Evolutionary conservation across 2,888 invertebrate genomes (phyloP).

Genomic region (Acleris cristana): DNA sequence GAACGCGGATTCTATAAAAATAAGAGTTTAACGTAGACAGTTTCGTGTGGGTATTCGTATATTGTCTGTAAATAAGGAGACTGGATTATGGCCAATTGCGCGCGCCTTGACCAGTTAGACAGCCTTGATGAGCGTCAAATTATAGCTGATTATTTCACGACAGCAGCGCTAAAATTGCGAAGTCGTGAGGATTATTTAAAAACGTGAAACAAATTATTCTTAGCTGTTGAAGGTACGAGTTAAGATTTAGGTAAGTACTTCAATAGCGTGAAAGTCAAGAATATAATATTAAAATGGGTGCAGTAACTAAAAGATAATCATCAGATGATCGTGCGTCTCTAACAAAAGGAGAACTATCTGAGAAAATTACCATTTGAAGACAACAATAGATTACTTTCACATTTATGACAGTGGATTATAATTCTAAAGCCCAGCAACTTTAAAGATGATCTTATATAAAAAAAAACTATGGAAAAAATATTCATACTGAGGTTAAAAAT

Average conservation of each 20-base stretch:
- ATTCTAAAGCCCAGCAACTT: not conserved
- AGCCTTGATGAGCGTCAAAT: conserved; percentile 67
- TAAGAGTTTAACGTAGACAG: conserved; percentile 3
- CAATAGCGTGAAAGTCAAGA: not conserved
- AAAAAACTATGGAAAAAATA: too few species aligned
- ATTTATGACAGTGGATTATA: conserved; percentile 7
- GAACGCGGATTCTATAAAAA: conserved; percentile 15
- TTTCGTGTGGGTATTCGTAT: conserved; percentile 4
- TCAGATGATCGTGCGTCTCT: conserved; percentile 17
- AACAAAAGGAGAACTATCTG: conserved; percentile 28
- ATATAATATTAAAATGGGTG: not conserved
- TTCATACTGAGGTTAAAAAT: not conserved
- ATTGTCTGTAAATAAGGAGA: conserved; percentile 41
- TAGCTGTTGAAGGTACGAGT: conserved; percentile 2
- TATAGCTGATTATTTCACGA: conserved; percentile 61
- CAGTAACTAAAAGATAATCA: not conserved
- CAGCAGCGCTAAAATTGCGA: conserved; percentile 30
- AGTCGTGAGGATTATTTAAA: conserved; percentile 21
- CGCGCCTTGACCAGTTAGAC: conserved; percentile 69
- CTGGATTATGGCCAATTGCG: conserved; percentile 58
- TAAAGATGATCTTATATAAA: too few species aligned
- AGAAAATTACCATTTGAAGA: conserved; percentile 28
- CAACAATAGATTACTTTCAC: conserved; percentile 35
- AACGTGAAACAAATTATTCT: conserved; percentile 10
- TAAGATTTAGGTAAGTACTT: not conserved